A percentile compares a stretch with the other conserved stretches of the same genome.
Conservation (phyloP, 1,140 invertebrate genomes). For the Scaptomyza hsui region DNA sequence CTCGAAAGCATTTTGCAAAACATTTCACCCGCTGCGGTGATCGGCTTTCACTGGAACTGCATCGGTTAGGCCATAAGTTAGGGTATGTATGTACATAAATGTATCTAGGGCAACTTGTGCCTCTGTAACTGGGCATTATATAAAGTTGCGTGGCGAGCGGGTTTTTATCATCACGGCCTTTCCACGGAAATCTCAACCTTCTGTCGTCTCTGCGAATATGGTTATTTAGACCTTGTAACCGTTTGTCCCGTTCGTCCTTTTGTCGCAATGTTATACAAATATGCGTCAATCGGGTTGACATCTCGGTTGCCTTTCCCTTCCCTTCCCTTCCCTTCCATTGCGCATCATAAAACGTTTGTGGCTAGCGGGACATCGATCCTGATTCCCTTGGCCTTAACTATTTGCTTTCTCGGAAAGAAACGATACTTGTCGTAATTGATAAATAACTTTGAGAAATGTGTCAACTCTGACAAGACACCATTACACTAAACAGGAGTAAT, state of each 20-base stretch:
- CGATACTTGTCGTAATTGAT: neutral
- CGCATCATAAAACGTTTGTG: slow-evolving; percentile 62
- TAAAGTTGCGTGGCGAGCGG: slow-evolving; percentile 56
- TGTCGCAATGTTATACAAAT: slow-evolving; percentile 80
- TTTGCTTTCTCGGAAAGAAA: slow-evolving; percentile 34
- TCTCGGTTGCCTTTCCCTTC: slow-evolving; percentile 27
- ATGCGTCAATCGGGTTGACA: slow-evolving; percentile 51
- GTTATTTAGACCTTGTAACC: slow-evolving; percentile 41
- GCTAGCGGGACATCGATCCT: slow-evolving; percentile 15
- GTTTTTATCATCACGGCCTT: slow-evolving; percentile 21
- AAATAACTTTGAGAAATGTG: neutral
- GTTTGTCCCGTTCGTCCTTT: slow-evolving; percentile 54
- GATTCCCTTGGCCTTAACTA: slow-evolving; percentile 18
- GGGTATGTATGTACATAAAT: too few species aligned
- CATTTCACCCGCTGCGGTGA: slow-evolving; percentile 58
- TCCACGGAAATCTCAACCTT: too few species aligned
- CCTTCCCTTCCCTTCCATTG: slow-evolving; percentile 43
- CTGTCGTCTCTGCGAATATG: slow-evolving; percentile 32
- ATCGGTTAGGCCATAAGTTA: neutral
- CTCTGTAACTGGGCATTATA: slow-evolving; percentile 52
- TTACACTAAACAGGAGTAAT: slow-evolving; percentile 2
- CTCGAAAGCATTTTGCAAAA: slow-evolving; percentile 1
- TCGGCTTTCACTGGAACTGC: slow-evolving; percentile 49
- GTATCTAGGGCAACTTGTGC: slow-evolving; percentile 38
- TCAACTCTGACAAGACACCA: neutral